A percentile compares a stretch with the other conserved stretches of the same genome.
Conservation (phyloP, 2,888 invertebrate genomes). For the Salticus scenicus region DNA sequence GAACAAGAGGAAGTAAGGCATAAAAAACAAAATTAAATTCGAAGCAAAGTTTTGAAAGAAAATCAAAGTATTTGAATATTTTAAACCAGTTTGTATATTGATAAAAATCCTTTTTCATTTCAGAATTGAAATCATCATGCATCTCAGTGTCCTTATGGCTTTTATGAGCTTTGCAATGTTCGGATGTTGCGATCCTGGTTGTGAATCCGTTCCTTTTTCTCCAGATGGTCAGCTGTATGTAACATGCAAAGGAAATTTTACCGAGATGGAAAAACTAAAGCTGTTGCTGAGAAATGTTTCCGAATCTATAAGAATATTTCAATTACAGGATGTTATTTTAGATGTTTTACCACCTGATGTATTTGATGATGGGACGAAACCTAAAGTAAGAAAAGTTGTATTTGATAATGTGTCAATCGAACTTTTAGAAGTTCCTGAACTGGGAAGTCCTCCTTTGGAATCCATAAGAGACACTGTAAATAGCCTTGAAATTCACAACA, state of each 20-base stretch:
- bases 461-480: conserved; percentile 30
- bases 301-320: conserved; percentile 22
- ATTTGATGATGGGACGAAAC: conserved; percentile 12
- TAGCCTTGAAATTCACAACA: conserved; percentile 48
- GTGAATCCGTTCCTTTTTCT: not conserved
- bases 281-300: conserved; percentile 19
- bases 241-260: conserved; percentile 32
- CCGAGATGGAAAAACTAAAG: conserved; percentile 5
- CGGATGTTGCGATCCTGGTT: not conserved
- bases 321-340: conserved; percentile 24
- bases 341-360: conserved; percentile 39
- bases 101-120: not conserved
- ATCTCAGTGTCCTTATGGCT: not conserved
- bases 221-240: not conserved
- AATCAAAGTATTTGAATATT: too few relatives aligned
- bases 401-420: conserved; percentile 29
- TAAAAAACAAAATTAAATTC: too few relatives aligned
- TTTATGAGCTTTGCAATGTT: not conserved
- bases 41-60: too few relatives aligned
- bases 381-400: conserved; percentile 22
- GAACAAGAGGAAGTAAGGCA: too few relatives aligned
- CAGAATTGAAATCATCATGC: not conserved
- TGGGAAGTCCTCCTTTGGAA: conserved; percentile 20
- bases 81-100: too few relatives aligned
- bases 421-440: conserved; percentile 17